These are phyloP conservation scores for Icerya purchasi DNA, from an alignment of 2,888 invertebrate species.

Conservation along the genomic window DNA sequence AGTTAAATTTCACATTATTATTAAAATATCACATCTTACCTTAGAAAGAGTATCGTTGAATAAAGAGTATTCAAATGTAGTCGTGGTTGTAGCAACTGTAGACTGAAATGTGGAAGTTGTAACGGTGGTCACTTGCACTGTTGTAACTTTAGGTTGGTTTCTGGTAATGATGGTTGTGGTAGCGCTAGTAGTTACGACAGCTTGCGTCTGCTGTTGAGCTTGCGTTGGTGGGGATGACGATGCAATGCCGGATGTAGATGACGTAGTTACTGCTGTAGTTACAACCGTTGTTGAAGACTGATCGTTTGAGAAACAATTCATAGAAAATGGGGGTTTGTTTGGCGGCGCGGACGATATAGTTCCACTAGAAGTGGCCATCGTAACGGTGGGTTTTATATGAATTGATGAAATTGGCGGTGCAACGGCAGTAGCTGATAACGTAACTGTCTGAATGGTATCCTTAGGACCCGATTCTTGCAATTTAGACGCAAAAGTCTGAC, in stretches of 20 bases:
- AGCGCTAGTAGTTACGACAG: conserved; percentile 4
- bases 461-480: conserved; percentile 24
- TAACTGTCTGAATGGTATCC: conserved; percentile 20
- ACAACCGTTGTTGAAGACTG: not conserved
- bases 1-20: not conserved
- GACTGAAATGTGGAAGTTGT: conserved; percentile 6
- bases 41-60: conserved; percentile 57
- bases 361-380: conserved; percentile 4
- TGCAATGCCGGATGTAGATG: conserved; percentile 4
- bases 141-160: conserved; percentile 11
- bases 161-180: conserved; percentile 5
- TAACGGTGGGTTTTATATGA: conserved; percentile 10
- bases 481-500: conserved; percentile 53
- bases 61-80: conserved; percentile 48
- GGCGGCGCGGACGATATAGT: conserved; percentile 22
- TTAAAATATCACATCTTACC: too few relatives aligned
- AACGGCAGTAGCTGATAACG: conserved; percentile 19
- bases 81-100: conserved; percentile 13
- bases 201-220: conserved; percentile 10
- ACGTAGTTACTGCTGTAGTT: conserved; percentile 4
- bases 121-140: conserved; percentile 7
- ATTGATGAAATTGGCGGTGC: conserved; percentile 19
- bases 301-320: conserved; percentile 15
- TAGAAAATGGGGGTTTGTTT: conserved; percentile 22
- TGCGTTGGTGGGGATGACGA: conserved; percentile 9